Evolutionary conservation across 2,888 invertebrate genomes (phyloP).

Genomic region (Scelioninae gen. 1): DNA sequence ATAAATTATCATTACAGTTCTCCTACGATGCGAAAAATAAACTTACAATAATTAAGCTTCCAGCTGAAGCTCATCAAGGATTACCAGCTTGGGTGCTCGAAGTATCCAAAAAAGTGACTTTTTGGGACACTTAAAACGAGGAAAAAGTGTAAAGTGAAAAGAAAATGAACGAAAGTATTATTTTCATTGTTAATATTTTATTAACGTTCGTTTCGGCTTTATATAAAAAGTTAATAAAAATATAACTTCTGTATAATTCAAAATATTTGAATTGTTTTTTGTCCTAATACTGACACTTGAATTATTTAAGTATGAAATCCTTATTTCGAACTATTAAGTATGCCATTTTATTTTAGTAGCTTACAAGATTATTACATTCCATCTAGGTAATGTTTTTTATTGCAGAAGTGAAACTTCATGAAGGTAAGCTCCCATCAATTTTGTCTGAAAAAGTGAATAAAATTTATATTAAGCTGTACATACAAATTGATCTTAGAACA

Average conservation of each 20-base stretch:
- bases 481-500: too few relatives aligned
- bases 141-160: not conserved
- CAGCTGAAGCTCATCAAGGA: constrained; percentile 72
- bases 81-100: constrained; percentile 80
- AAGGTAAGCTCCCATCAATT: constrained; percentile 95
- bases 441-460: constrained; percentile 90
- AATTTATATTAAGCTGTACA: too few relatives aligned
- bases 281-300: constrained; percentile 33
- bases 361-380: not conserved
- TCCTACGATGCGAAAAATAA: constrained; percentile 41
- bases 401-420: constrained; percentile 88
- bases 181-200: not conserved
- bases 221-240: constrained; percentile 30
- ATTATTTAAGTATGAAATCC: constrained; percentile 10
- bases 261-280: constrained; percentile 17
- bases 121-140: not conserved
- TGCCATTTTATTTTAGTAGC: not conserved
- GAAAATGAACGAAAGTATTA: not conserved
- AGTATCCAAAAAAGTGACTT: constrained; percentile 50
- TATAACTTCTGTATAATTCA: constrained; percentile 18
- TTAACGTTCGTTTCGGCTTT: constrained; percentile 36
- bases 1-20: constrained; percentile 18
- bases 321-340: not conserved
- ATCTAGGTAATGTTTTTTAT: not conserved
- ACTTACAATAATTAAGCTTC: constrained; percentile 16